These are phyloP conservation scores for Barnardius zonarius DNA, from an alignment of 2,113 vertebrate genomes.

Conservation along the genomic window DNA sequence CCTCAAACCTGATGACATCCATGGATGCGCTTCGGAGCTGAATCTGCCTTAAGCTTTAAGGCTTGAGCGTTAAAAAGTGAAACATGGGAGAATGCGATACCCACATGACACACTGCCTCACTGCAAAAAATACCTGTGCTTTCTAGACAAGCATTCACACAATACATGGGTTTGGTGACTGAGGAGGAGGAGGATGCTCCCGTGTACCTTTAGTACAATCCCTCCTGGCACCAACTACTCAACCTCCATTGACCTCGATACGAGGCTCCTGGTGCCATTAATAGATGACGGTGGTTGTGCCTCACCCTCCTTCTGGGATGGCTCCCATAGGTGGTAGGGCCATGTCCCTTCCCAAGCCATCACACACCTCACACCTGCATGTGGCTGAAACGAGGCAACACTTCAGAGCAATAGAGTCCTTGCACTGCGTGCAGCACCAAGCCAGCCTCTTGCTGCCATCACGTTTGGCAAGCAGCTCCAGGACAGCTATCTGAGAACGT, in stretches of 20 bases:
- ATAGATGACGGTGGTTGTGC: background rate
- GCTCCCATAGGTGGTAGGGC: background rate
- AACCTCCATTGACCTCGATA: rapidly evolving
- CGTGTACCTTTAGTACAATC: background rate
- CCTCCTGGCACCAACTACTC: background rate
- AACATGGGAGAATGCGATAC: background rate
- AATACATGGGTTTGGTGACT: background rate
- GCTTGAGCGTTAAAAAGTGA: background rate
- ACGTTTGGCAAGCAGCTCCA: rapidly evolving
- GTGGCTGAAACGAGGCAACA: rapidly evolving
- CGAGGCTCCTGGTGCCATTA: rapidly evolving
- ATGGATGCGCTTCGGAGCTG: rapidly evolving
- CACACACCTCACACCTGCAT: rapidly evolving
- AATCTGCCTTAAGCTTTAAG: background rate
- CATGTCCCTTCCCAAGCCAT: background rate
- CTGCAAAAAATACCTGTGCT: background rate
- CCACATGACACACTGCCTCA: background rate
- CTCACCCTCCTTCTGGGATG: background rate
- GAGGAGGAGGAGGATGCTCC: background rate
- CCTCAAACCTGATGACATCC: background rate
- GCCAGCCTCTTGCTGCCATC: background rate
- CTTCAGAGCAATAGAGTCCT: background rate
- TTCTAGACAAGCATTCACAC: background rate
- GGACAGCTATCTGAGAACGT: background rate
- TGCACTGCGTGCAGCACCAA: background rate